A percentile compares a stretch with the other conserved stretches of the same genome.
phyloP scores from a whole-genome alignment of 2,113 vertebrate genomes.

The Rhagologus leucostigma region DNA sequence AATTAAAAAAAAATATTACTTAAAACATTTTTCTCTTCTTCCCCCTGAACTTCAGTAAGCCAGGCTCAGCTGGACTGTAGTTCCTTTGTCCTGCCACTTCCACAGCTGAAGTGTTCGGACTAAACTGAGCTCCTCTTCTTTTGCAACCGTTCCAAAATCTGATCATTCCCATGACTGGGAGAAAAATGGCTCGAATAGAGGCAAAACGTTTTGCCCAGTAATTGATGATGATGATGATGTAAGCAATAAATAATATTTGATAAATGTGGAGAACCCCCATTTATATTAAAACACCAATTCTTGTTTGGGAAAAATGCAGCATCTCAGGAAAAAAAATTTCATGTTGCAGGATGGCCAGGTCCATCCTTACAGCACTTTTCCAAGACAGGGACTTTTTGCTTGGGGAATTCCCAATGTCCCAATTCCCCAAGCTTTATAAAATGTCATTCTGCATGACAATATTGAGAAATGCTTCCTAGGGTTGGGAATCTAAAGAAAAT shows the following conservation, averaged over 20 bases:
- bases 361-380: neutral
- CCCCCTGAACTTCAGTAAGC: slow-evolving; percentile 7
- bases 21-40: slow-evolving; percentile 37
- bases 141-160: slow-evolving; percentile 54
- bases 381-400: neutral
- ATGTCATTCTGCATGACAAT: neutral
- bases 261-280: rapidly evolving
- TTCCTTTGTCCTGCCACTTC: slow-evolving; percentile 12
- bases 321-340: neutral
- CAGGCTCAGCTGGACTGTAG: slow-evolving; percentile 8
- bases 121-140: slow-evolving; percentile 45
- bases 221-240: neutral
- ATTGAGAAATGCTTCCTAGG: neutral
- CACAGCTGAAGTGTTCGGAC: slow-evolving; percentile 27
- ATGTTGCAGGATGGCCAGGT: neutral
- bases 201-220: neutral
- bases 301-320: slow-evolving; percentile 37
- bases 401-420: neutral
- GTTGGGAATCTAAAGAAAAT: neutral
- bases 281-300: slow-evolving; percentile 2
- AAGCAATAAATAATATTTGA: neutral
- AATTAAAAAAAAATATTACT: neutral
- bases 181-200: slow-evolving; percentile 39
- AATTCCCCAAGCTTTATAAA: neutral
- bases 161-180: neutral